Conservation (phyloP, 1,140 invertebrate genomes). For the Aphidius gifuensis region DNA sequence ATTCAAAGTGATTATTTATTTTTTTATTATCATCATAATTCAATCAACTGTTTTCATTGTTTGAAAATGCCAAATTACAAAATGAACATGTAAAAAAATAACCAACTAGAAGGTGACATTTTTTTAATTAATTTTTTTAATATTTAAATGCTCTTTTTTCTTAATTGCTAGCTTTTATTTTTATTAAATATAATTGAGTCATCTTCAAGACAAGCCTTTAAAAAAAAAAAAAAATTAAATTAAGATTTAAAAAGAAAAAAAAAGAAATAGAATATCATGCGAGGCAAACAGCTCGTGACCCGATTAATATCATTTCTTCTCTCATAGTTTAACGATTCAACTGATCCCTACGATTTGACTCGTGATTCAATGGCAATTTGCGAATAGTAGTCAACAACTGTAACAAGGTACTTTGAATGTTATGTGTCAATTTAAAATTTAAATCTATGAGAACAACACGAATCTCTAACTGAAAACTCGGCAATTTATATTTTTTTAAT, state of each 20-base stretch:
- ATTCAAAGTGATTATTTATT: conserved; percentile 1
- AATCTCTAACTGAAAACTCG: not conserved
- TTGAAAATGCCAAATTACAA: too few relatives aligned
- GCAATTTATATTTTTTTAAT: not conserved
- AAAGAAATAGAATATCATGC: too few relatives aligned
- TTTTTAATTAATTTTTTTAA: too few relatives aligned
- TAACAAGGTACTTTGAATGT: conserved; percentile 8
- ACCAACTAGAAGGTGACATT: too few relatives aligned
- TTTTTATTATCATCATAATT: too few relatives aligned
- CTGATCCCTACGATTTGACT: not conserved
- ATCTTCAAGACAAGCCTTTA: too few relatives aligned
- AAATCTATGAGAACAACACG: conserved; percentile 11
- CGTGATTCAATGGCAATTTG: conserved; percentile 2
- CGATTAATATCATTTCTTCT: conserved; percentile 12
- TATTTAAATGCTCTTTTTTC: too few relatives aligned
- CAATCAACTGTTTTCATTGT: too few relatives aligned
- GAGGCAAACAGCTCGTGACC: conserved; percentile 4
- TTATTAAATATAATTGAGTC: too few relatives aligned
- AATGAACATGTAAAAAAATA: too few relatives aligned
- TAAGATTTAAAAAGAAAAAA: not conserved
- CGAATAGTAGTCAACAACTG: not conserved
- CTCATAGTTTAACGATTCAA: not conserved
- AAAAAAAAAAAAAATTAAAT: too few relatives aligned
- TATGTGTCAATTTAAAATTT: conserved; percentile 16
- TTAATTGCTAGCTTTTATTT: too few relatives aligned